phyloP scores from a whole-genome alignment of 2,113 vertebrate species.

The Varanus salvator region DNA sequence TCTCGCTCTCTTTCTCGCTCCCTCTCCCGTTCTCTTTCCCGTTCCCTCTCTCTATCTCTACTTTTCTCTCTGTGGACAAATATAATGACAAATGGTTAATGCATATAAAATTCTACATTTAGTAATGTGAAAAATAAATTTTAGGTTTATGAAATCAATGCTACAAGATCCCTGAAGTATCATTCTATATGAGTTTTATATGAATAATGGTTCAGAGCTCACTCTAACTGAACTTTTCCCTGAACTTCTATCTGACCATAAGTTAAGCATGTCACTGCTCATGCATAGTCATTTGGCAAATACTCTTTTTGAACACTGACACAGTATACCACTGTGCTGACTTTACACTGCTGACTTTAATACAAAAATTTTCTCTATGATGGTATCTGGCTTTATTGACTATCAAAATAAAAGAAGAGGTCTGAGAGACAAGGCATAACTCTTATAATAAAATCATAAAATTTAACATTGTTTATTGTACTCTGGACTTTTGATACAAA shows the following conservation, averaged over 20 bases:
- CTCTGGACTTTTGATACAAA: neutral
- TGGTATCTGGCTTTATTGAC: neutral
- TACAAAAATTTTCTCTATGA: neutral
- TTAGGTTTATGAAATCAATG: neutral
- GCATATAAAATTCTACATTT: neutral
- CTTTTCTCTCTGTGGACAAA: conserved; percentile 80
- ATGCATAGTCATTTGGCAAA: neutral
- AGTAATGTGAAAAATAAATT: neutral
- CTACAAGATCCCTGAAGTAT: neutral
- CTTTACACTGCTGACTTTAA: neutral
- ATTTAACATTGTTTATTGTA: neutral
- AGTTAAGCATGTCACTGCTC: neutral
- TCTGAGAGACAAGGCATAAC: neutral
- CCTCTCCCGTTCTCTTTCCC: conserved; percentile 84
- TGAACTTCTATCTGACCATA: neutral
- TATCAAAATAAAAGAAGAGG: neutral
- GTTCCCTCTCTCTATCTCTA: conserved; percentile 82
- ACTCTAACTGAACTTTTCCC: neutral
- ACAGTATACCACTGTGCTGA: neutral
- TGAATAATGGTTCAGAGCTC: neutral
- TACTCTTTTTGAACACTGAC: neutral
- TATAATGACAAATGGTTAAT: neutral
- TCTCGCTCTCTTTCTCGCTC: conserved; percentile 84
- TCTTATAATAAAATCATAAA: neutral
- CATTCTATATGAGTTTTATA: neutral